These are phyloP conservation scores for Pituophis catenifer DNA, from an alignment of 2,113 vertebrate genomes.

Conservation along the genomic window DNA sequence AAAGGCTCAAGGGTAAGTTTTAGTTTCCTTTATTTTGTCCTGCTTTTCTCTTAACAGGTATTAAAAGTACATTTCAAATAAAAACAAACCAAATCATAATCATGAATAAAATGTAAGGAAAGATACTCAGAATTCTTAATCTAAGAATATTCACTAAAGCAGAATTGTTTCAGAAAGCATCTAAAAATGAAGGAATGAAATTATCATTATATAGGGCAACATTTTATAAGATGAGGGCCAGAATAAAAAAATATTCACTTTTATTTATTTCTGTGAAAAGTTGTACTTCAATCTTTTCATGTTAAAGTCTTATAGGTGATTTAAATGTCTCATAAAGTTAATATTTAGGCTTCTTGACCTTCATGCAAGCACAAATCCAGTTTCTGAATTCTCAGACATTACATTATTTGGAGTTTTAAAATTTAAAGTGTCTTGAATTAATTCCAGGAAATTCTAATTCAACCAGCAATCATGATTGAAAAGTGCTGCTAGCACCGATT, in stretches of 20 bases:
- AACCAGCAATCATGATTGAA: neutral
- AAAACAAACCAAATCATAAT: neutral
- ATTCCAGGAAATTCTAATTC: neutral
- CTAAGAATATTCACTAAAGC: neutral
- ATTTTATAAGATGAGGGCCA: neutral
- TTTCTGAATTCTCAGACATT: neutral
- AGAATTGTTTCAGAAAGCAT: neutral
- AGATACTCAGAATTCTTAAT: neutral
- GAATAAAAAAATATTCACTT: neutral
- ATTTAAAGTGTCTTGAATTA: neutral
- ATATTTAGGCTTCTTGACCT: neutral
- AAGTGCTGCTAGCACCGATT: neutral
- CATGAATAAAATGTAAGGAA: neutral
- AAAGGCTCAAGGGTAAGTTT: conserved; percentile 81
- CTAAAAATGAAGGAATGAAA: neutral
- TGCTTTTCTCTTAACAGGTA: neutral
- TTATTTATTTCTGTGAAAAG: neutral
- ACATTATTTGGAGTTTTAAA: neutral
- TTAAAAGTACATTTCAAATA: neutral
- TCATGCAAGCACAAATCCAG: neutral
- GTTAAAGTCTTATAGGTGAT: neutral
- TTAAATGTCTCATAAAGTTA: neutral
- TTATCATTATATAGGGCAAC: neutral
- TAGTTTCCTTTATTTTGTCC: neutral
- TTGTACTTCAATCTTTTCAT: neutral